Percentiles rank a stretch among this genome's conserved stretches.
Conservation (phyloP, 1,140 invertebrate species). For the Drosophila kohkoa region DNA sequence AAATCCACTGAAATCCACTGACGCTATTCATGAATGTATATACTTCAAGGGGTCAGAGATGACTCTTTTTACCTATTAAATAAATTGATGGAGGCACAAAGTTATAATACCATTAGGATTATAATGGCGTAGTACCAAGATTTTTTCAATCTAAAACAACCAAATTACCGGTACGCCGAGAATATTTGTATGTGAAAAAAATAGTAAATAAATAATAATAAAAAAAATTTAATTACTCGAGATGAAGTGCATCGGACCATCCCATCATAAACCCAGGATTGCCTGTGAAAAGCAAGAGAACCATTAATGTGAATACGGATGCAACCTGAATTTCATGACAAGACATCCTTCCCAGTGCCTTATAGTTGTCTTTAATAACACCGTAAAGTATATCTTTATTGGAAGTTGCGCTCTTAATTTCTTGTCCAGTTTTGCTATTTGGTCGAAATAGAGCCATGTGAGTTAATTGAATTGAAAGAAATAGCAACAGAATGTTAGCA, state of each 20-base stretch:
- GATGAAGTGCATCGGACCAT: constrained; percentile 63
- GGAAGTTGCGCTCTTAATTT: constrained; percentile 85
- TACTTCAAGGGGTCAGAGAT: too few species aligned
- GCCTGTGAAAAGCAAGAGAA: constrained; percentile 94
- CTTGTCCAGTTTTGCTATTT: constrained; percentile 85
- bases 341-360: constrained; percentile 90
- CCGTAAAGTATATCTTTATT: constrained; percentile 87
- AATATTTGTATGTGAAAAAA: too few species aligned
- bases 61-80: too few species aligned
- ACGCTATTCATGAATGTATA: too few species aligned
- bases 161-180: too few species aligned
- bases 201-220: too few species aligned
- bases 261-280: constrained; percentile 87
- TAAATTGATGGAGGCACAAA: too few species aligned
- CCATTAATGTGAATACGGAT: constrained; percentile 90
- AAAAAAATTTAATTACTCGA: background rate
- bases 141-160: too few species aligned
- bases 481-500: constrained; percentile 88
- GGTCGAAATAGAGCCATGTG: constrained; percentile 90
- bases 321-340: constrained; percentile 93
- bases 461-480: constrained; percentile 89
- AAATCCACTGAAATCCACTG: too few species aligned
- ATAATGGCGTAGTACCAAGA: too few species aligned
- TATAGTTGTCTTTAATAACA: constrained; percentile 89
- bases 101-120: too few species aligned